Conservation (phyloP, 2,888 invertebrate genomes). For the Myopa testacea region DNA sequence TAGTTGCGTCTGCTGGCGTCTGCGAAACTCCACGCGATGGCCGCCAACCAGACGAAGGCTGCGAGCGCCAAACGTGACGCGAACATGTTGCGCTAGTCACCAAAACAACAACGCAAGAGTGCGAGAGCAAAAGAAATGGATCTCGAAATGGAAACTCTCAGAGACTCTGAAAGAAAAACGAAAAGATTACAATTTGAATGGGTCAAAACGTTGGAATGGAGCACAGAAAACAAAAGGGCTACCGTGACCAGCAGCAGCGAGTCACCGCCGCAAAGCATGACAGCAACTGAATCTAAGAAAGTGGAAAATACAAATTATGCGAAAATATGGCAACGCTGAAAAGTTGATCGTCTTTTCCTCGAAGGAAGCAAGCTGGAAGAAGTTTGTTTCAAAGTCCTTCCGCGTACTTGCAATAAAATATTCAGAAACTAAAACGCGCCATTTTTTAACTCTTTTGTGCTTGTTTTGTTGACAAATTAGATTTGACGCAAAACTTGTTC, state of each 20-base stretch:
- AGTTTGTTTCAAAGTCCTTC: neutral
- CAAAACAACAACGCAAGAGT: neutral
- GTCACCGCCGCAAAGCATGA: neutral
- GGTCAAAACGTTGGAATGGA: conserved; percentile 19
- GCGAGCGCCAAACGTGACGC: conserved; percentile 35
- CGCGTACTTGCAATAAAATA: neutral
- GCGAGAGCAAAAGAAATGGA: neutral
- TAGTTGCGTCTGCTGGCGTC: conserved; percentile 54
- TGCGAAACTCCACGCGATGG: neutral
- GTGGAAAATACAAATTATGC: conserved; percentile 23
- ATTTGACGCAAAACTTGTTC: conserved; percentile 30
- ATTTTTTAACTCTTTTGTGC: neutral
- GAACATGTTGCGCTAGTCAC: conserved; percentile 19
- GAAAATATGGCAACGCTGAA: conserved; percentile 25
- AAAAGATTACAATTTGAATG: conserved; percentile 13
- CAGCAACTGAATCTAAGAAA: conserved; percentile 17
- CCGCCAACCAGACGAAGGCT: conserved; percentile 32
- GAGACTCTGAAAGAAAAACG: conserved; percentile 4
- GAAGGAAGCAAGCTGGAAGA: neutral
- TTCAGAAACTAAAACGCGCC: neutral
- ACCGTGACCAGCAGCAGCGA: neutral
- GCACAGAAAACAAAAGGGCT: neutral
- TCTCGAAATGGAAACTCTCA: neutral
- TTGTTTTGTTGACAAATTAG: conserved; percentile 35
- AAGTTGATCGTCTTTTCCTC: conserved; percentile 12